phyloP scores from a whole-genome alignment of 2,113 vertebrate genomes.

The Spermophilus dauricus region DNA sequence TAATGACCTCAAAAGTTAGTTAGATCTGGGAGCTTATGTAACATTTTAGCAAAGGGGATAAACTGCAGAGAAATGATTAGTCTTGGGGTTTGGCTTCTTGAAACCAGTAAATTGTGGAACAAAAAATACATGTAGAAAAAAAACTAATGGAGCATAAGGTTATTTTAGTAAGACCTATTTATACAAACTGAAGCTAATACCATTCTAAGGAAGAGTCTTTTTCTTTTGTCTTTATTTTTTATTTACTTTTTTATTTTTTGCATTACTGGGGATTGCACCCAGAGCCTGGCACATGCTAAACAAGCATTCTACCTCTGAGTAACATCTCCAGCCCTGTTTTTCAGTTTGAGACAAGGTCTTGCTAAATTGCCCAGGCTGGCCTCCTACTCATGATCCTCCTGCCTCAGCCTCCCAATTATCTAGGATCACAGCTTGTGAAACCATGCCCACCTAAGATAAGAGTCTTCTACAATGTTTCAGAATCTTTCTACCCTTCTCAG shows the following conservation, averaged over 20 bases:
- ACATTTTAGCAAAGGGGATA: conserved; percentile 2
- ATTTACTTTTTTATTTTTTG: no score
- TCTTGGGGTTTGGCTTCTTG: background rate
- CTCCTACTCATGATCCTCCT: no score
- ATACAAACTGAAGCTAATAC: background rate
- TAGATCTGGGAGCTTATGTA: background rate
- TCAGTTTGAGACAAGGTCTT: no score
- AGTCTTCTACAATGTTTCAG: background rate
- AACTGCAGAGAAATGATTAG: background rate
- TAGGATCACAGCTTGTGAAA: no score
- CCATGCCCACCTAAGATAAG: background rate
- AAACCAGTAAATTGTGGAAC: background rate
- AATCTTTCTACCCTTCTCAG: background rate
- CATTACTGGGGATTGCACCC: no score
- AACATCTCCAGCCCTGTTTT: no score
- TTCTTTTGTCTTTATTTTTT: no score
- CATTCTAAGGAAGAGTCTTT: background rate
- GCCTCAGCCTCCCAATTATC: no score
- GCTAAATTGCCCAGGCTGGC: no score
- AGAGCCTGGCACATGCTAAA: no score
- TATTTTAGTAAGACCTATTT: background rate
- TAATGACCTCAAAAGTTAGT: background rate
- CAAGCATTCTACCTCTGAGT: no score
- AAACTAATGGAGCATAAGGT: background rate
- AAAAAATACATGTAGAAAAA: background rate